Evolutionary conservation across 2,888 invertebrate species (phyloP), one percentile per base, ranked within the genome.

Genomic region (Abrostola triplasia): DNA sequence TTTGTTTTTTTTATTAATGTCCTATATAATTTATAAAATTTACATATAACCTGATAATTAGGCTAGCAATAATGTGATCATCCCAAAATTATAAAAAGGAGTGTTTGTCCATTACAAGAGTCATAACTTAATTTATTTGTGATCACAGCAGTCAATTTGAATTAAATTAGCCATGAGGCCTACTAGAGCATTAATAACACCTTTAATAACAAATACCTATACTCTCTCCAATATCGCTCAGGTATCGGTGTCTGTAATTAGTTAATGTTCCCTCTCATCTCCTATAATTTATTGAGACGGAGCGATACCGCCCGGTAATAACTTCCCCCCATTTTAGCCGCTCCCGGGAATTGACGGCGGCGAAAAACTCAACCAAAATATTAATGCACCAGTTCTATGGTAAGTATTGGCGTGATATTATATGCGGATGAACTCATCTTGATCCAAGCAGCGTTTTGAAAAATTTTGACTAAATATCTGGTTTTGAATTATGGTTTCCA

Each of bases 311-410:
- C 77, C 85, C 77, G 77, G 78, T 80, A 80, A 77, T 84, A 84
- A 84, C 79, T 73, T 72, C 72, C 76, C 82, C 80, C 75, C 64
- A 76, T 84, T 84, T 85, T 84, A 84, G 79, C 76, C 80, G 75
- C 91, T 86, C 87, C 56, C 79, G 94, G 94, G 94, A 92, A 93
- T 94, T 90, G 90, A 78, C 80, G 90, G 89, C 88, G 92, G 91
- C 87, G 94, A 94, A 94, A 94, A 94, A 94, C 92, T 93, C 91
- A 90, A 92, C 92, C 93, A 88, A 93, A 94, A 94, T 94, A 94
- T 94, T 94, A 94, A 94, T 93, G 92, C 92, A 90, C 82, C 86
- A 84, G 83, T 86, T 85, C 90, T 89, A 89, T 85, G 86, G 88
- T 85, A 90, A 92, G 91, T 92, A 94, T 93, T 90, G 92, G 88